These are phyloP conservation scores for Polyploca ridens DNA, from an alignment of 2,888 invertebrate genomes.

Conservation along the genomic window DNA sequence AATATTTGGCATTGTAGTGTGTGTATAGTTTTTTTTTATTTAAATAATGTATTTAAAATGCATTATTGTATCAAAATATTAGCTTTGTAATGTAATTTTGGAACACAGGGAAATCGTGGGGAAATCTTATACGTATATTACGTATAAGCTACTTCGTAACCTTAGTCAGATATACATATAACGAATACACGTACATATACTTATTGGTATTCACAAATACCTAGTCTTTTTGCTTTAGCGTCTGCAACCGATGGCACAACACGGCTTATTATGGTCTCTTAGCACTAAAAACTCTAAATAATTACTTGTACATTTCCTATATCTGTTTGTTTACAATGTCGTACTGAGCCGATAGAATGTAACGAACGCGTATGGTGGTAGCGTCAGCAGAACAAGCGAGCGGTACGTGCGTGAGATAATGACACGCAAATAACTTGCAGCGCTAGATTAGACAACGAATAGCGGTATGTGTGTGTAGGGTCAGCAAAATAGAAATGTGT, in stretches of 20 bases:
- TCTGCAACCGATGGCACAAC: background rate
- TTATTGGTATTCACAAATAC: background rate
- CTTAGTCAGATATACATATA: background rate
- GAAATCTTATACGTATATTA: no score
- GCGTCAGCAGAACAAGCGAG: constrained; percentile 43
- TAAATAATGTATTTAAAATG: no score
- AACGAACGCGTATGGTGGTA: constrained; percentile 47
- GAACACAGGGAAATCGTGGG: no score
- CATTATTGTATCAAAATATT: no score
- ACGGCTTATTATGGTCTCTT: background rate
- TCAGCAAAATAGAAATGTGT: constrained; percentile 12
- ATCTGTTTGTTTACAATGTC: constrained; percentile 34
- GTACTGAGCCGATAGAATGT: constrained; percentile 33
- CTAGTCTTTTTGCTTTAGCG: background rate
- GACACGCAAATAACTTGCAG: constrained; percentile 52
- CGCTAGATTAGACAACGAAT: constrained; percentile 44
- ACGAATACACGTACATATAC: background rate
- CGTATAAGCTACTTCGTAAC: no score
- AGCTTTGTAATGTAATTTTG: no score
- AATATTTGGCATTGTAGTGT: no score
- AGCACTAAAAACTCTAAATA: background rate
- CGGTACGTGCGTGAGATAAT: constrained; percentile 50
- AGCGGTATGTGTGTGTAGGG: constrained; percentile 36
- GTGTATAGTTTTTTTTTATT: no score
- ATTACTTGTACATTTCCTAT: constrained; percentile 38